phyloP scores from a whole-genome alignment of 2,797 vertebrate genomes.

The Otolemur crassicaudatus region DNA sequence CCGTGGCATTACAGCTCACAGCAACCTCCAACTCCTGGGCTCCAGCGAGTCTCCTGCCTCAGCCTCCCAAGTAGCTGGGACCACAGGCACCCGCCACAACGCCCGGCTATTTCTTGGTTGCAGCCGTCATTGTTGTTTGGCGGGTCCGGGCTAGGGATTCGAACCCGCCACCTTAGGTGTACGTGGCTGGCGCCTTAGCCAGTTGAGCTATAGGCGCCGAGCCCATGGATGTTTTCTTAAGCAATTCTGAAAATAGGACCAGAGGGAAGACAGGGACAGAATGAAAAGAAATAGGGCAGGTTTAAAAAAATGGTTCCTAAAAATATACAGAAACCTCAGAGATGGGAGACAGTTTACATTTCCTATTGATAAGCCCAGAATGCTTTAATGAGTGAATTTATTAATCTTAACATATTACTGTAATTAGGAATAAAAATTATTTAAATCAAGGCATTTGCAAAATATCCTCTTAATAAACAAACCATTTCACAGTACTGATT shows the following conservation, averaged over 20 bases:
- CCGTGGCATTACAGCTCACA: no score
- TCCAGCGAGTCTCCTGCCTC: no score
- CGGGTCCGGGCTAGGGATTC: no score
- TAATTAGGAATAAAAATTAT: background rate
- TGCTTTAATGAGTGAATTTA: slow-evolving; percentile 24
- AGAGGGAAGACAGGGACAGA: background rate
- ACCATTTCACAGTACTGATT: slow-evolving; percentile 1
- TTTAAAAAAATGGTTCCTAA: background rate
- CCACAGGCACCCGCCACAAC: no score
- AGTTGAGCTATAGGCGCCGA: no score
- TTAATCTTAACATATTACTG: slow-evolving; percentile 27
- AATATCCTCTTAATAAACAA: background rate
- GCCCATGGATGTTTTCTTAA: slow-evolving; percentile 31
- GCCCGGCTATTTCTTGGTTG: no score
- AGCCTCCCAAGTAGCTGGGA: no score
- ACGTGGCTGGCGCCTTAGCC: no score
- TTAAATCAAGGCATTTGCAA: slow-evolving; percentile 30
- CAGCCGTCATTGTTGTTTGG: no score
- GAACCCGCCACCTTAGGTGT: no score
- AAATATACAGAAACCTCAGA: slow-evolving; percentile 32
- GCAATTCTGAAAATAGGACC: background rate
- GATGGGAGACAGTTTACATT: background rate
- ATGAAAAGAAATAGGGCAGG: background rate
- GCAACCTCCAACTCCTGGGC: no score
- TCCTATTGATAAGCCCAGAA: background rate